Percentiles rank a stretch among this genome's conserved stretches.
These are phyloP conservation scores for Amiota communis DNA, from an alignment of 2,888 invertebrate species.

Conservation along the genomic window DNA sequence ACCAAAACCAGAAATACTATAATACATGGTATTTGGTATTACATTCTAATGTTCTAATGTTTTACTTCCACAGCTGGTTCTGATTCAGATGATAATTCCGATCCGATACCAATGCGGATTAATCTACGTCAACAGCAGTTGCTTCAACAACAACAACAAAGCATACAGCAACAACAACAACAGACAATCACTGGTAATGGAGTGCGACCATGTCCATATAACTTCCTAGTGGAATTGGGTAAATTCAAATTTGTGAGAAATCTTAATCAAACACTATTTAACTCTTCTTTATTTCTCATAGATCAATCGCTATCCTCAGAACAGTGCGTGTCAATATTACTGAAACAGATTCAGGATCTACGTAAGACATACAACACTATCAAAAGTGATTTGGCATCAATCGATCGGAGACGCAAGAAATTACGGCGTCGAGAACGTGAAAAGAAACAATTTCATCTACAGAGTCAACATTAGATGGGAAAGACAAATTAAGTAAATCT, in stretches of 20 bases:
- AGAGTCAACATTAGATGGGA: conserved; percentile 61
- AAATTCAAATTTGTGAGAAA: no score
- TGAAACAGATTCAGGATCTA: conserved; percentile 85
- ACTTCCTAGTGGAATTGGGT: conserved; percentile 90
- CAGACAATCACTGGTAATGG: conserved; percentile 43
- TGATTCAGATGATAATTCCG: conserved; percentile 73
- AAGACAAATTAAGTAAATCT: conserved; percentile 47
- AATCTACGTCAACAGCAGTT: conserved; percentile 29
- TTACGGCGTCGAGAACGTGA: conserved; percentile 89
- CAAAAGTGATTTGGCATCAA: conserved; percentile 89
- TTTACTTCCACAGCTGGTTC: conserved; percentile 60
- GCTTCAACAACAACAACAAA: no score
- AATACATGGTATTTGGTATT: background rate
- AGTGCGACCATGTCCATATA: conserved; percentile 82
- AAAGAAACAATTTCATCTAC: conserved; percentile 76
- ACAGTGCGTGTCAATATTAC: conserved; percentile 85
- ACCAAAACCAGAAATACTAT: conserved; percentile 36
- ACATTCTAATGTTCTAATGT: no score
- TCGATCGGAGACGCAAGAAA: conserved; percentile 92
- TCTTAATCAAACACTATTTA: no score
- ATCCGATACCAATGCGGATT: conserved; percentile 62
- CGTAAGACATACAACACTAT: conserved; percentile 90
- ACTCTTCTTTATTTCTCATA: conserved; percentile 58
- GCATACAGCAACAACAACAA: conserved; percentile 42
- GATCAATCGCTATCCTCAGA: conserved; percentile 87